Evolutionary conservation across 2,113 vertebrate species (phyloP).

Genomic region (Glaucomys volans): DNA sequence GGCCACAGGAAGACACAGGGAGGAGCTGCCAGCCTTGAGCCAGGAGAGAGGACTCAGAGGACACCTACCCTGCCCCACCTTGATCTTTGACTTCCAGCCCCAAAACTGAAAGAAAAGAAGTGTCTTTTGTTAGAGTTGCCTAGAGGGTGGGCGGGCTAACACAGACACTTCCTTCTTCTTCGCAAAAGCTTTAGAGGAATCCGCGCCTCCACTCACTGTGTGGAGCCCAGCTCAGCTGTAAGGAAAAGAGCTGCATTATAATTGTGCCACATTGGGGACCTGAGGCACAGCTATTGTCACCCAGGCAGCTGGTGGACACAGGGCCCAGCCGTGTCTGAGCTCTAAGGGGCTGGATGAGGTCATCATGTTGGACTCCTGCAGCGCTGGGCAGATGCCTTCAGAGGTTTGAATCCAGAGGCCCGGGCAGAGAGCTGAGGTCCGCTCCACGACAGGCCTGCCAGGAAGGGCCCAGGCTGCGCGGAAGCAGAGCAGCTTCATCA

Average conservation of each 20-base stretch:
- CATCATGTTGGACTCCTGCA: neutral
- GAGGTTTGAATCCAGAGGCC: no score
- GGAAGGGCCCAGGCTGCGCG: constrained; percentile 73
- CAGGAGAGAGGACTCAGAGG: neutral
- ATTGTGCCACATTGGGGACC: neutral
- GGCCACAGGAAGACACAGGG: neutral
- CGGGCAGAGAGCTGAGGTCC: rapidly evolving
- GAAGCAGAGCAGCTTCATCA: constrained; percentile 19
- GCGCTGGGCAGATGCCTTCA: neutral
- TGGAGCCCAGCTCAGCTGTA: neutral
- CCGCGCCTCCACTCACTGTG: neutral
- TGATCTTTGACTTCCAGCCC: neutral
- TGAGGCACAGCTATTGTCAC: rapidly evolving
- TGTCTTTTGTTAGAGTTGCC: neutral
- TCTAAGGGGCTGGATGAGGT: no score
- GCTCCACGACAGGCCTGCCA: constrained; percentile 9
- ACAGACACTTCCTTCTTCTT: neutral
- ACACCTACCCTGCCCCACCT: neutral
- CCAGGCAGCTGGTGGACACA: no score
- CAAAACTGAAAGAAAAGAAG: neutral
- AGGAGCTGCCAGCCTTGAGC: neutral
- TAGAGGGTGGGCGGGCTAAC: neutral
- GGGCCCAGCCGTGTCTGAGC: no score
- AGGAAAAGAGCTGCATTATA: neutral
- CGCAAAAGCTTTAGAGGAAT: neutral